Percentiles rank a stretch among this genome's conserved stretches.
Conservation (phyloP, 2,888 invertebrate genomes). For the Agrochola lota region DNA sequence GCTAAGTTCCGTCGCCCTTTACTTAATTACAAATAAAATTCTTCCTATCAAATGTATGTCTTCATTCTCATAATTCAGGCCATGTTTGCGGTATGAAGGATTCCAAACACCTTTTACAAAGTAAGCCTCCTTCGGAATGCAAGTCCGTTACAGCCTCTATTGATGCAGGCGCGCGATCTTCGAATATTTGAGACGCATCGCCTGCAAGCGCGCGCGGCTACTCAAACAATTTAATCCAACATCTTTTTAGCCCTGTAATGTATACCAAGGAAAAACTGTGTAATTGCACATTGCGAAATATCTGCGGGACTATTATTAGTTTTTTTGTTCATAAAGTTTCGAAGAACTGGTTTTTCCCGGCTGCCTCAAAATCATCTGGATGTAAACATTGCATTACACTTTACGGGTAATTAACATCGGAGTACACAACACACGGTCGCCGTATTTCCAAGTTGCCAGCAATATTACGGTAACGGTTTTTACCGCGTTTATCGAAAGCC, state of each 20-base stretch:
- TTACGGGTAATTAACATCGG: constrained; percentile 50
- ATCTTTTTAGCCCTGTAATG: constrained; percentile 65
- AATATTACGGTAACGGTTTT: constrained; percentile 17
- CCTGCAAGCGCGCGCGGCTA: constrained; percentile 66
- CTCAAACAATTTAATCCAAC: constrained; percentile 68
- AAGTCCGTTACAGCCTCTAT: constrained; percentile 63
- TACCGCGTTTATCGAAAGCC: constrained; percentile 6
- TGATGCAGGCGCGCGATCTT: constrained; percentile 68
- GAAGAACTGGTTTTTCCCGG: constrained; percentile 54
- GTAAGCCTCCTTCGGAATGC: constrained; percentile 54
- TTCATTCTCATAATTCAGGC: constrained; percentile 3
- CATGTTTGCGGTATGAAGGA: constrained; percentile 22
- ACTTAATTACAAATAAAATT: constrained; percentile 17
- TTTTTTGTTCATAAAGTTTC: constrained; percentile 53
- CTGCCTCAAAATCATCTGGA: constrained; percentile 56
- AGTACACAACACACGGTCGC: constrained; percentile 11
- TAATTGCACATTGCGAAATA: constrained; percentile 69
- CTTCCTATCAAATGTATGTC: constrained; percentile 15
- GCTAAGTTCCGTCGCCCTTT: background rate
- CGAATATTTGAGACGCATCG: constrained; percentile 67
- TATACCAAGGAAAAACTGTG: constrained; percentile 59
- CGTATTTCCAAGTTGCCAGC: constrained; percentile 19
- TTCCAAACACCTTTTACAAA: constrained; percentile 50
- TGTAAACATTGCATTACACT: constrained; percentile 51
- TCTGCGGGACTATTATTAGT: constrained; percentile 57